phyloP scores from a whole-genome alignment of 2,888 invertebrate genomes.

The Hedychridium roseum region DNA sequence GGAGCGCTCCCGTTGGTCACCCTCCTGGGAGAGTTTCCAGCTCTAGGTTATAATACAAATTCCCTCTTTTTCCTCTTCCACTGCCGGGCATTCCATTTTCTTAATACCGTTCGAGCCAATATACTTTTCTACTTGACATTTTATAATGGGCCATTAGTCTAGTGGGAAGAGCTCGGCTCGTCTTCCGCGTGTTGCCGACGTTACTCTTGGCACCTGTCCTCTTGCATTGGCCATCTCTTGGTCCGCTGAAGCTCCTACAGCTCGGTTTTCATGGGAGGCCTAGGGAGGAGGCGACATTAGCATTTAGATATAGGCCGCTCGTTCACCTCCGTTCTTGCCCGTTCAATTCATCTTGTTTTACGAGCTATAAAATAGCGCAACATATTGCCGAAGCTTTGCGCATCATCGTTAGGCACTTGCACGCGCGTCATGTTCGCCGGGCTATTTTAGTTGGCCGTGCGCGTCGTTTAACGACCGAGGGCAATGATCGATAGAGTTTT shows the following conservation, averaged over 20 bases:
- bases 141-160: constrained; percentile 32
- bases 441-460: too few relatives aligned
- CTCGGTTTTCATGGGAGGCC: not conserved
- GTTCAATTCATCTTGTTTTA: not conserved
- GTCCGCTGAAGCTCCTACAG: not conserved
- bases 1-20: constrained; percentile 3
- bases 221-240: constrained; percentile 15
- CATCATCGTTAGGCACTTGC: too few relatives aligned
- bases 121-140: constrained; percentile 24
- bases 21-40: constrained; percentile 5
- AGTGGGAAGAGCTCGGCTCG: constrained; percentile 4
- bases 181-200: constrained; percentile 13
- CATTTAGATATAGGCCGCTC: constrained; percentile 1
- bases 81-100: constrained; percentile 4
- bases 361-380: too few relatives aligned
- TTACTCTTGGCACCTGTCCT: constrained; percentile 16
- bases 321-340: not conserved
- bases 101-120: constrained; percentile 34
- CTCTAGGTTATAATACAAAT: constrained; percentile 21
- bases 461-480: too few relatives aligned
- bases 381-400: too few relatives aligned
- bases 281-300: not conserved
- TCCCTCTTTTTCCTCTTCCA: constrained; percentile 11
- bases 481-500: too few relatives aligned
- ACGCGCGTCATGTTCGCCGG: too few relatives aligned